These are phyloP conservation scores for Archegozetes longisetosus DNA, from an alignment of 1,140 invertebrate species.

Conservation along the genomic window DNA sequence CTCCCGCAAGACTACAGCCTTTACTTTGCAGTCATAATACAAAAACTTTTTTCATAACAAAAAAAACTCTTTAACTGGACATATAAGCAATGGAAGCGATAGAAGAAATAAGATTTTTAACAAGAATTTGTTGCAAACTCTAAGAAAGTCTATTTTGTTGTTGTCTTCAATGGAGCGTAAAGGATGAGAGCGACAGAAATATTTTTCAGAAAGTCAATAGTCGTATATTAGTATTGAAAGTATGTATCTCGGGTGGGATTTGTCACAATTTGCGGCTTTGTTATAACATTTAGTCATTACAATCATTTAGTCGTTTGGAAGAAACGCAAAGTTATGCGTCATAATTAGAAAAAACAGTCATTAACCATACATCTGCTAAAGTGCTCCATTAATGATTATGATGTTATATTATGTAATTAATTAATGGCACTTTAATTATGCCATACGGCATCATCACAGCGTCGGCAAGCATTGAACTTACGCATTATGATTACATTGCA, in stretches of 20 bases:
- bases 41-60: neutral
- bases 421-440: neutral
- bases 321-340: too few relatives aligned
- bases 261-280: neutral
- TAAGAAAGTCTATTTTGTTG: neutral
- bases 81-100: neutral
- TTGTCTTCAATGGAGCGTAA: neutral
- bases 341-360: neutral
- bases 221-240: neutral
- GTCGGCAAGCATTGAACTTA: neutral
- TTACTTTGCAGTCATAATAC: neutral
- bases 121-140: too few relatives aligned
- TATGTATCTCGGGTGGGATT: neutral
- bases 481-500: neutral
- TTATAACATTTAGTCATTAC: neutral
- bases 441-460: neutral
- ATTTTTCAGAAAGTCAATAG: neutral
- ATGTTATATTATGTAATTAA: neutral
- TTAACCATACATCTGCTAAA: too few relatives aligned
- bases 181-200: neutral
- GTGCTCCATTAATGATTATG: neutral
- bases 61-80: neutral
- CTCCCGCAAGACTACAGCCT: neutral
- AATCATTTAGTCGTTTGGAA: neutral
- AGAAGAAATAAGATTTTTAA: neutral